phyloP scores from a whole-genome alignment of 2,797 vertebrate species.

The Anabas testudineus region DNA sequence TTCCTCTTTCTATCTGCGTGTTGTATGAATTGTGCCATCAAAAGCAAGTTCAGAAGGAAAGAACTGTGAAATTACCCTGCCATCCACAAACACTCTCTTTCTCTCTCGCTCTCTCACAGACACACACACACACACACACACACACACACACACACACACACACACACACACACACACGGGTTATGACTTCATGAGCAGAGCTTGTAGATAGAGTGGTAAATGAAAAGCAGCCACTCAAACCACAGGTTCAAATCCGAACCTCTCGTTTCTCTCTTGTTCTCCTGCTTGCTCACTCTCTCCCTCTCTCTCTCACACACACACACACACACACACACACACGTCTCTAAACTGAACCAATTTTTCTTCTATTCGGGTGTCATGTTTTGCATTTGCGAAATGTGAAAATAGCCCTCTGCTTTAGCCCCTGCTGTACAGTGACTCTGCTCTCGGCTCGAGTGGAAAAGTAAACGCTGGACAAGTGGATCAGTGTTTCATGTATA shows the following conservation, averaged over 20 bases:
- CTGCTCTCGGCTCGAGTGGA: conserved; percentile 50
- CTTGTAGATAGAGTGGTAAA: conserved; percentile 50
- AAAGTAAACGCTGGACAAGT: conserved; percentile 71
- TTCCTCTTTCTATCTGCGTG: conserved; percentile 50
- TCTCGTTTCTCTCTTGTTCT: conserved; percentile 31
- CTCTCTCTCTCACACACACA: background rate
- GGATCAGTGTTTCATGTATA: conserved; percentile 68
- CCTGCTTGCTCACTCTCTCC: background rate
- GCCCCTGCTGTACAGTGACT: conserved; percentile 54
- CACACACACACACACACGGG: conserved; percentile 20
- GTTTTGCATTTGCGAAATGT: conserved; percentile 30
- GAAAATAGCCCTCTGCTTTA: conserved; percentile 37
- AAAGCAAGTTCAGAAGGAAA: conserved; percentile 58
- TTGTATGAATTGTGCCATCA: conserved; percentile 69
- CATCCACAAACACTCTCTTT: conserved; percentile 1
- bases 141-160: conserved; percentile 27
- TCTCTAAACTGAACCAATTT: background rate
- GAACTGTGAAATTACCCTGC: conserved; percentile 60
- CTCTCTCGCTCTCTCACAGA: background rate
- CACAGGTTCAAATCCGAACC: conserved; percentile 53
- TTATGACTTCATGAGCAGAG: conserved; percentile 52
- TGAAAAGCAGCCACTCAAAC: conserved; percentile 50
- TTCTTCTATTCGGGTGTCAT: conserved; percentile 1
- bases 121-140: conserved; percentile 16
- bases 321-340: background rate